Percentiles rank a stretch among this genome's conserved stretches.
phyloP scores from a whole-genome alignment of 2,797 vertebrate genomes.

The Tenualosa ilisha region DNA sequence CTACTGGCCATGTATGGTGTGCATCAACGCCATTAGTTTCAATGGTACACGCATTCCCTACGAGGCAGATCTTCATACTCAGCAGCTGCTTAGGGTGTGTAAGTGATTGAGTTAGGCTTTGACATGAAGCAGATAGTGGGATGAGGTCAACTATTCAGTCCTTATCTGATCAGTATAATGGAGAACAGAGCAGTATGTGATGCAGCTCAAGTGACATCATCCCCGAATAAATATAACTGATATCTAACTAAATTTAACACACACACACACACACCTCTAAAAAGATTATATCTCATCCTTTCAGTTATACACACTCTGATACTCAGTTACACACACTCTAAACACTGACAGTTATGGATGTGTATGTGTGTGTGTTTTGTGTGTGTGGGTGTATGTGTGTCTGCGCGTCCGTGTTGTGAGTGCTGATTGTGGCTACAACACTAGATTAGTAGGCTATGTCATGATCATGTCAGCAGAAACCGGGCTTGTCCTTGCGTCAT shows the following conservation, averaged over 20 bases:
- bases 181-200: not conserved
- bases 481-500: not conserved
- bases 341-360: not conserved
- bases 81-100: not conserved
- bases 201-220: not conserved
- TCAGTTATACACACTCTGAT: not conserved
- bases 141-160: not conserved
- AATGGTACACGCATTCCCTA: not conserved
- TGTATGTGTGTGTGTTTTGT: not conserved
- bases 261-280: not conserved
- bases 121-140: not conserved
- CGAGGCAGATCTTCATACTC: not conserved
- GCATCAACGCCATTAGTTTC: not conserved
- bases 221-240: not conserved
- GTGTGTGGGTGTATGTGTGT: not conserved
- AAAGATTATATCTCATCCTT: not conserved
- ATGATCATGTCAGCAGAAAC: too few relatives aligned
- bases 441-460: not conserved
- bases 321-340: too few relatives aligned
- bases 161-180: not conserved
- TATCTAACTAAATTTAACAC: not conserved
- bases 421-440: not conserved
- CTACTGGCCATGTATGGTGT: not conserved
- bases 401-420: not conserved
- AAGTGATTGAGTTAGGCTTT: not conserved